phyloP scores from a whole-genome alignment of 2,113 vertebrate genomes.

The Aplodontia rufa region DNA sequence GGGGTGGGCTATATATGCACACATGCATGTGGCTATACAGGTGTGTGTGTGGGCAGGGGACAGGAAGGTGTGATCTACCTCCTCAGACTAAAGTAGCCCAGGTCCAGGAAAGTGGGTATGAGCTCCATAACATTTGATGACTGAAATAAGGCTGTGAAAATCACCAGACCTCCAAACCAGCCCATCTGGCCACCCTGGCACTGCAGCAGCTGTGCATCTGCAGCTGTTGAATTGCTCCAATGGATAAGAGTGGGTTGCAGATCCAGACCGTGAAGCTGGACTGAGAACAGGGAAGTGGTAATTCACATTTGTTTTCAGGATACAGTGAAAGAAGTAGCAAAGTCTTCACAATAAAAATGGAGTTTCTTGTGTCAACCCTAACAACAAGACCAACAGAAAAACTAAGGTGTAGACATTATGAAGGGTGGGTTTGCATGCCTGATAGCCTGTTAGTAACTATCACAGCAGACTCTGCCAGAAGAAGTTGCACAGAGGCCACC shows the following conservation, averaged over 20 bases:
- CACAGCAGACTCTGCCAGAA: neutral
- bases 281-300: neutral
- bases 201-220: fast-evolving
- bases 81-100: neutral
- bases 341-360: neutral
- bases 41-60: neutral
- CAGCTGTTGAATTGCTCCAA: fast-evolving
- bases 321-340: neutral
- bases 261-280: no score
- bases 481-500: neutral
- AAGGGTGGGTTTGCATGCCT: no score
- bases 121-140: neutral
- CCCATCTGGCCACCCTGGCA: no score
- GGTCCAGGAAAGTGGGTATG: neutral
- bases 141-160: neutral
- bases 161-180: neutral
- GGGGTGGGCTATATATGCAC: neutral
- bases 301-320: neutral
- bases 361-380: neutral
- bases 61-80: neutral
- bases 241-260: neutral
- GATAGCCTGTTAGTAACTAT: neutral
- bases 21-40: no score
- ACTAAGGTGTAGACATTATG: neutral
- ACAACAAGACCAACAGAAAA: neutral